Percentiles rank a stretch among this genome's conserved stretches.
phyloP scores from a whole-genome alignment of 92 coral and sea anemone genomes.

The Zoanthus sociatus region DNA sequence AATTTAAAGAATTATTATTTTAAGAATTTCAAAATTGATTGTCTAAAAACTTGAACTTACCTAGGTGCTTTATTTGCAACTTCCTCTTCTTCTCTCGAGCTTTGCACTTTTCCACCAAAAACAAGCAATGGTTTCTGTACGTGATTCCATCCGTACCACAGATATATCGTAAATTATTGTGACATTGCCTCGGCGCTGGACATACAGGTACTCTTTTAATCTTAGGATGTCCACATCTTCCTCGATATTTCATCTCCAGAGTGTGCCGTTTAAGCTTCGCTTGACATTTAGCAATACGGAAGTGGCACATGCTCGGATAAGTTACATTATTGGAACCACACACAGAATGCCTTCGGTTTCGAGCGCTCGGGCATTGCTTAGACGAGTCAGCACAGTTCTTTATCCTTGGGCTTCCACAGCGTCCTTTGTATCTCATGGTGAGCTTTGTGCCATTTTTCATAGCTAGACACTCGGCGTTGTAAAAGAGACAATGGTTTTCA shows the following conservation, averaged over 20 bases:
- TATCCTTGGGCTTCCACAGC: constrained; percentile 57
- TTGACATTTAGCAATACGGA: constrained; percentile 83
- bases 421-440: constrained; percentile 58
- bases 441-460: constrained; percentile 45
- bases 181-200: constrained; percentile 73
- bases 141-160: constrained; percentile 85
- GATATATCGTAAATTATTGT: constrained; percentile 62
- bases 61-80: constrained; percentile 55
- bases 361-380: constrained; percentile 57
- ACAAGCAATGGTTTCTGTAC: constrained; percentile 86
- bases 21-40: not conserved
- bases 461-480: constrained; percentile 74
- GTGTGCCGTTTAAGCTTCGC: constrained; percentile 63
- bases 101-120: constrained; percentile 82
- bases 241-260: constrained; percentile 64
- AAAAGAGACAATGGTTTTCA: constrained; percentile 67
- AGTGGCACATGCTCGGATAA: constrained; percentile 79
- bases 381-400: constrained; percentile 57
- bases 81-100: constrained; percentile 63
- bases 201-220: constrained; percentile 58
- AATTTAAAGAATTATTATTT: too few species aligned
- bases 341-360: constrained; percentile 68
- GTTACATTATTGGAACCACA: constrained; percentile 89
- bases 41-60: constrained; percentile 46
- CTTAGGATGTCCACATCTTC: constrained; percentile 85